Evolutionary conservation across 2,113 vertebrate genomes (phyloP).

Genomic region (Camelus bactrianus): DNA sequence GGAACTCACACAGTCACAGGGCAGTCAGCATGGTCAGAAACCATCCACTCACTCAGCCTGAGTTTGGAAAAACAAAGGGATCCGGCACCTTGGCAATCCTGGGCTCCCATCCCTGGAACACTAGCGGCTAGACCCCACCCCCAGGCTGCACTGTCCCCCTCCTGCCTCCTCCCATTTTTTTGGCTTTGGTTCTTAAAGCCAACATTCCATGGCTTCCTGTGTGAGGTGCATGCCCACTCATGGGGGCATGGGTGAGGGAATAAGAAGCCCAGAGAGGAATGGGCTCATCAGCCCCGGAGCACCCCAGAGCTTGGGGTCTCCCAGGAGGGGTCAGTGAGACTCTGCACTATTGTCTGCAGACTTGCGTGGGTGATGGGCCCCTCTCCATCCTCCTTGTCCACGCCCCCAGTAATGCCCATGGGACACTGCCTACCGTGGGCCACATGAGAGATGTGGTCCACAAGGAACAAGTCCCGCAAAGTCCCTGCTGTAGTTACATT

Average conservation of each 20-base stretch:
- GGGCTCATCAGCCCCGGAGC: not conserved
- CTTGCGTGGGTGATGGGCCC: not conserved
- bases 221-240: not conserved
- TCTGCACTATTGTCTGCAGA: not conserved
- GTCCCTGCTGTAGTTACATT: not conserved
- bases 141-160: not conserved
- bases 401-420: fast-evolving
- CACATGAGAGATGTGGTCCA: fast-evolving
- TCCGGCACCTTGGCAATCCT: not conserved
- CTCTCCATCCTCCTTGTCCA: not conserved
- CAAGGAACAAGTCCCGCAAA: not conserved
- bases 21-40: fast-evolving
- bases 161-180: not conserved
- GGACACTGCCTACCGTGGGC: not conserved
- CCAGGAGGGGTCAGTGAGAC: not conserved
- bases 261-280: not conserved
- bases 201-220: not conserved
- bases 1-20: not conserved
- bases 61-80: not conserved
- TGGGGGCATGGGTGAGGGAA: too few species aligned
- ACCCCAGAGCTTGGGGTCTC: not conserved
- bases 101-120: not conserved
- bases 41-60: not conserved
- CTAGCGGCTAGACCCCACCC: not conserved
- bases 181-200: not conserved